Conservation (phyloP, 2,113 vertebrate species). For the Pterocles orientalis region DNA sequence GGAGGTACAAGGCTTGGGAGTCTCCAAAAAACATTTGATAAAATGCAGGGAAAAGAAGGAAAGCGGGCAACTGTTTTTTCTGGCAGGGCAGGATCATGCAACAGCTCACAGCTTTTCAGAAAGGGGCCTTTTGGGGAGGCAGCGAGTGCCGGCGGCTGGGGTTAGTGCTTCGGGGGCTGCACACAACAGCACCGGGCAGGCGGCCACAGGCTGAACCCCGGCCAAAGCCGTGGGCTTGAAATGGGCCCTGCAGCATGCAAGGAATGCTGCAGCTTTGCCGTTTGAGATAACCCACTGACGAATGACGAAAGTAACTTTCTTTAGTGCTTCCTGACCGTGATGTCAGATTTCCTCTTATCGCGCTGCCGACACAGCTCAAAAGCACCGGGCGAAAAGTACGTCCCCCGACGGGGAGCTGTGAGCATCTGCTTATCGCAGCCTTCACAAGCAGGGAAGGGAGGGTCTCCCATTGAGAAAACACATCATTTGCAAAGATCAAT, state of each 20-base stretch:
- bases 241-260: neutral
- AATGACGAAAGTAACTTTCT: neutral
- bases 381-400: neutral
- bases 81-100: neutral
- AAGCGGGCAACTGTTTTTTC: accelerated
- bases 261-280: neutral
- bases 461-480: neutral
- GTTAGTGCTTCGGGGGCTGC: neutral
- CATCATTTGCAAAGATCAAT: accelerated
- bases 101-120: neutral
- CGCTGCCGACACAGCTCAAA: neutral
- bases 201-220: accelerated
- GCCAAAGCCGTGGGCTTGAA: neutral
- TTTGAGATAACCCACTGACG: neutral
- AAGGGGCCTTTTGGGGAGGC: neutral
- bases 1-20: neutral
- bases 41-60: neutral
- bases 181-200: neutral
- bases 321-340: neutral
- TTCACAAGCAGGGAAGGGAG: neutral
- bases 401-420: neutral
- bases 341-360: constrained; percentile 39
- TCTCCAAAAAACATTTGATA: neutral
- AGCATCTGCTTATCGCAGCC: neutral
- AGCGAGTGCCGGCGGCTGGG: neutral